phyloP scores from a whole-genome alignment of 2,113 vertebrate species.

The Theristicus caerulescens region DNA sequence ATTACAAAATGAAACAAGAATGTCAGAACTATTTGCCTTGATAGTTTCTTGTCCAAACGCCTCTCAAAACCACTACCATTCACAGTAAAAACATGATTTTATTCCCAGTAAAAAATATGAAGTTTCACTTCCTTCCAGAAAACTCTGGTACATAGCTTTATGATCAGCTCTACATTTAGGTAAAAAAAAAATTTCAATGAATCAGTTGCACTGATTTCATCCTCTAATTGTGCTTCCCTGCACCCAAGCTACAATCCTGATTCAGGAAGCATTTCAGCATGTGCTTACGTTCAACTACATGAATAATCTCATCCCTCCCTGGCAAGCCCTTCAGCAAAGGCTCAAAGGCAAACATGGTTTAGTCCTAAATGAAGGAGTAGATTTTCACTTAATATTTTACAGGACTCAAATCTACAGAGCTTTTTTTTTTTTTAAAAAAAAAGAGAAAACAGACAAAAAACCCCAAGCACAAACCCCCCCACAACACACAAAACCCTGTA shows the following conservation, averaged over 20 bases:
- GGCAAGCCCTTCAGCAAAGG: background rate
- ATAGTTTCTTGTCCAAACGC: background rate
- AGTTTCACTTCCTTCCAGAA: background rate
- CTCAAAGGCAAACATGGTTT: background rate
- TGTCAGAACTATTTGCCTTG: background rate
- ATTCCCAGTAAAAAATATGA: background rate
- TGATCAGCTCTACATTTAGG: background rate
- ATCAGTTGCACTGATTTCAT: background rate
- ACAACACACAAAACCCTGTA: background rate
- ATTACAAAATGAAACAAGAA: background rate
- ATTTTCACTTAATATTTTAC: background rate
- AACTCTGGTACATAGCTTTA: background rate
- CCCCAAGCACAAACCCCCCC: background rate
- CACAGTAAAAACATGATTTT: background rate
- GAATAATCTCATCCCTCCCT: background rate
- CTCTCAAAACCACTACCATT: fast-evolving
- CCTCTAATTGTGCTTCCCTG: background rate
- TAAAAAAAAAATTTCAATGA: background rate
- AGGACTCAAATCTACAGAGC: background rate
- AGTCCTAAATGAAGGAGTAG: background rate
- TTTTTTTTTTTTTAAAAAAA: background rate
- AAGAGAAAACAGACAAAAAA: too few relatives aligned
- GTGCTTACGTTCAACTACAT: background rate
- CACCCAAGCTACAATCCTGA: background rate
- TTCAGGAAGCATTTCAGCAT: background rate